Conservation (phyloP, 2,888 invertebrate species). For the Autographa gamma region DNA sequence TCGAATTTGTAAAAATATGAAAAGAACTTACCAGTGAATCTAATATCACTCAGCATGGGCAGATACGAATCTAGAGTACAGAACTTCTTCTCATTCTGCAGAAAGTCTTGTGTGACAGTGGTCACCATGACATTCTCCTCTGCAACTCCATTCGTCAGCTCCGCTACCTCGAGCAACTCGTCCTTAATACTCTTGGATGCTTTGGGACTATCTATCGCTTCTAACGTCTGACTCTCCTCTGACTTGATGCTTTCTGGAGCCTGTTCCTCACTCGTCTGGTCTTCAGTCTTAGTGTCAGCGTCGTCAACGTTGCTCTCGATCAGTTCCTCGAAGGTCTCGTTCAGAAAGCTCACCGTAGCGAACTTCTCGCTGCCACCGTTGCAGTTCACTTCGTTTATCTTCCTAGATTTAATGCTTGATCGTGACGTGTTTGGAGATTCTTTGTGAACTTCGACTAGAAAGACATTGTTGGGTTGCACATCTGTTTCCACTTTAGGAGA, state of each 20-base stretch:
- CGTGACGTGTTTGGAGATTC: constrained; percentile 51
- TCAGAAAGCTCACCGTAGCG: constrained; percentile 81
- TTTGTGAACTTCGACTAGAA: constrained; percentile 36
- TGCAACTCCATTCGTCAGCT: constrained; percentile 60
- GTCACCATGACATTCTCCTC: constrained; percentile 66
- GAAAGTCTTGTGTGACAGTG: constrained; percentile 79
- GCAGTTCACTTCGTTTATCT: constrained; percentile 57
- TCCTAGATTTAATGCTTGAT: constrained; percentile 29
- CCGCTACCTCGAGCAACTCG: constrained; percentile 50
- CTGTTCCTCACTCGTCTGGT: constrained; percentile 36
- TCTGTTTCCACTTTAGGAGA: constrained; percentile 48
- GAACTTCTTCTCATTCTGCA: constrained; percentile 86
- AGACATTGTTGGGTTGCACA: constrained; percentile 28
- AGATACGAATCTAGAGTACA: constrained; percentile 77
- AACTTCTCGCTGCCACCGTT: constrained; percentile 78
- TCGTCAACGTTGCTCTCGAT: constrained; percentile 84
- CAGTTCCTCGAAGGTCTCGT: constrained; percentile 82
- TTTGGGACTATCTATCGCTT: constrained; percentile 52
- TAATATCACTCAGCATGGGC: constrained; percentile 82
- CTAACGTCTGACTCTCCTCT: constrained; percentile 41
- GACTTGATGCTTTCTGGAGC: constrained; percentile 39
- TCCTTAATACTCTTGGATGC: constrained; percentile 52
- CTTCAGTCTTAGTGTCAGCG: constrained; percentile 71
- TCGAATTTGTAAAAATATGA: neutral
- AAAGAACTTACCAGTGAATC: constrained; percentile 80